phyloP scores from a whole-genome alignment of 2,888 invertebrate genomes.

The Aplocera efformata region DNA sequence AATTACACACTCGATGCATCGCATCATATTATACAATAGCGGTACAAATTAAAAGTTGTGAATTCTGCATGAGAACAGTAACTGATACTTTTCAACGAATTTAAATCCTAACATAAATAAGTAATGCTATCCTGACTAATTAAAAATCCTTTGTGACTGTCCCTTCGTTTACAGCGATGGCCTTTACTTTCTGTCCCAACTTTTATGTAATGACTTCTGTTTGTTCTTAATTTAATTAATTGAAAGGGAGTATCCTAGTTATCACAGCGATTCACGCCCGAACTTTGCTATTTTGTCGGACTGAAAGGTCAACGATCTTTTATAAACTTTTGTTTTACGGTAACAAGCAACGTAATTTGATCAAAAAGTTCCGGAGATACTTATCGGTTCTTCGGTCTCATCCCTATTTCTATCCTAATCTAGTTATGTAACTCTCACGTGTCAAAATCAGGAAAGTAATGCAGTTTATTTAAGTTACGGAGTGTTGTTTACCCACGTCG shows the following conservation, averaged over 20 bases:
- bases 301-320: slow-evolving; percentile 45
- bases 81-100: no score
- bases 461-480: slow-evolving; percentile 59
- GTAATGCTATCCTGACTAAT: slow-evolving; percentile 15
- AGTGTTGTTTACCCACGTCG: slow-evolving; percentile 62
- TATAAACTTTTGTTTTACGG: slow-evolving; percentile 40
- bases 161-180: slow-evolving; percentile 41
- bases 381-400: slow-evolving; percentile 35
- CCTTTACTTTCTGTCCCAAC: slow-evolving; percentile 47
- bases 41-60: no score
- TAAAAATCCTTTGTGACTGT: slow-evolving; percentile 26
- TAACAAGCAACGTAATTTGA: slow-evolving; percentile 43
- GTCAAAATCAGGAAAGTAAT: slow-evolving; percentile 63
- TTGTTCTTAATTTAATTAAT: slow-evolving; percentile 75
- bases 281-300: slow-evolving; percentile 52
- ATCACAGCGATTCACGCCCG: slow-evolving; percentile 56
- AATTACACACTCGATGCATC: no score
- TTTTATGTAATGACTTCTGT: slow-evolving; percentile 65
- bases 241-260: slow-evolving; percentile 64
- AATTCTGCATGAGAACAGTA: no score
- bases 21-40: no score
- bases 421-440: slow-evolving; percentile 52
- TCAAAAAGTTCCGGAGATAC: slow-evolving; percentile 36
- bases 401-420: slow-evolving; percentile 41
- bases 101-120: background rate